Evolutionary conservation across 1,140 invertebrate species (phyloP), one percentile per base, ranked within the genome.

Genomic region (Andrena cerasifolii): DNA sequence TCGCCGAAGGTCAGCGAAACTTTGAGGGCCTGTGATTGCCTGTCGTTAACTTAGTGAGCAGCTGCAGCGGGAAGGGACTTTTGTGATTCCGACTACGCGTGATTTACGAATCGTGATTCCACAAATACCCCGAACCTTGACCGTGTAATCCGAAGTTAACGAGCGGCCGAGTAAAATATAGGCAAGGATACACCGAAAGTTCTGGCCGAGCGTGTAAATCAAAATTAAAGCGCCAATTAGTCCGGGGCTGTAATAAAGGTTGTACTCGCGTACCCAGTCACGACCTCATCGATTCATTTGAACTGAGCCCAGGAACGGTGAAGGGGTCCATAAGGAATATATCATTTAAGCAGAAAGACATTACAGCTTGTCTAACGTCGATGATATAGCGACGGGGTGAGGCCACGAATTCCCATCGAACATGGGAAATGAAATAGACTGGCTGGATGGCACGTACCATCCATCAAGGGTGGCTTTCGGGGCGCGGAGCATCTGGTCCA

Each of bases 341-440:
- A 74, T 79, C 75, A 62, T 56, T 61, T 40, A 54, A 61, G 36
- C 75, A 36, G 54, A 61, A 31, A 78, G 75, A 78, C 36, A 72
- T 78, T 72, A 78, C 4, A 40, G 45, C 21, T 53, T 51, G 49
- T 56, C 75, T 45, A 33, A 18, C 56, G 26, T 61, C n/a, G 59
- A 58, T 61, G 58, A 56, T 67, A 28, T 62, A 61, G 18, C 21
- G 49, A 21, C 6, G 18, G 16, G 2, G 33, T n/a, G 33, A 10
- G 36, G 36, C 14, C 58, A 65, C 49, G 43, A 72, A 82, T 67
- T 59, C 43, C 40, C 45, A 51, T 53, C 72, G 68, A 59, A 67
- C 33, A 49, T 47, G 65, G 45, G 26, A 63, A 82, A 76, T 49
- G 66, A 49, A 75, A 72, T 28, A 49, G 21, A 28, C 53, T n/a